A percentile compares a stretch with the other conserved stretches of the same genome.
These are phyloP conservation scores for Pungitius pungitius DNA, from an alignment of 2,113 vertebrate genomes.

Conservation along the genomic window DNA sequence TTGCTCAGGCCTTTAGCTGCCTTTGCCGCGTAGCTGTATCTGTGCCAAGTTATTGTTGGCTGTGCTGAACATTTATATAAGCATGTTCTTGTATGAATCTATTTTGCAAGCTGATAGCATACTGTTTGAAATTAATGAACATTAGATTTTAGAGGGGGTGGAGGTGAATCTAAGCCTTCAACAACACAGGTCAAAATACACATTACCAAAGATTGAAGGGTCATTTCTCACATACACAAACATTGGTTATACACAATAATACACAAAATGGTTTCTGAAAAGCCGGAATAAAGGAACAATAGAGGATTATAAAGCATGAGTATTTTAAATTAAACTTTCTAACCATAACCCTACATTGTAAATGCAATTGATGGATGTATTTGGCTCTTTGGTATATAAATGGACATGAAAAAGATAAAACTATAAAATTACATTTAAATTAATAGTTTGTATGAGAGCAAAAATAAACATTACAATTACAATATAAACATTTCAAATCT, in stretches of 20 bases:
- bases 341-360: too few species aligned
- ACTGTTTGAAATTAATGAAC: too few species aligned
- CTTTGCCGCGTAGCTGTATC: not conserved
- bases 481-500: not conserved
- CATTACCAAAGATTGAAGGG: not conserved
- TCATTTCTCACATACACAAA: not conserved
- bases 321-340: not conserved
- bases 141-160: too few species aligned
- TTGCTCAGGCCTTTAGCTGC: not conserved
- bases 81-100: not conserved
- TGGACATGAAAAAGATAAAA: not conserved
- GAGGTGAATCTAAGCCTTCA: not conserved
- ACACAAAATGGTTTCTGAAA: too few species aligned
- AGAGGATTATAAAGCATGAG: not conserved
- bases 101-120: not conserved
- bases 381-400: not conserved
- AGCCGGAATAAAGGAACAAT: not conserved
- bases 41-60: not conserved
- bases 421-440: too few species aligned
- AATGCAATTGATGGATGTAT: not conserved
- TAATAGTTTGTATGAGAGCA: not conserved
- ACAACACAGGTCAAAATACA: not conserved
- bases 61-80: not conserved
- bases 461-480: not conserved
- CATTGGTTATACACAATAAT: not conserved